Evolutionary conservation across 2,113 vertebrate species (phyloP).

Genomic region (Anguilla rostrata): DNA sequence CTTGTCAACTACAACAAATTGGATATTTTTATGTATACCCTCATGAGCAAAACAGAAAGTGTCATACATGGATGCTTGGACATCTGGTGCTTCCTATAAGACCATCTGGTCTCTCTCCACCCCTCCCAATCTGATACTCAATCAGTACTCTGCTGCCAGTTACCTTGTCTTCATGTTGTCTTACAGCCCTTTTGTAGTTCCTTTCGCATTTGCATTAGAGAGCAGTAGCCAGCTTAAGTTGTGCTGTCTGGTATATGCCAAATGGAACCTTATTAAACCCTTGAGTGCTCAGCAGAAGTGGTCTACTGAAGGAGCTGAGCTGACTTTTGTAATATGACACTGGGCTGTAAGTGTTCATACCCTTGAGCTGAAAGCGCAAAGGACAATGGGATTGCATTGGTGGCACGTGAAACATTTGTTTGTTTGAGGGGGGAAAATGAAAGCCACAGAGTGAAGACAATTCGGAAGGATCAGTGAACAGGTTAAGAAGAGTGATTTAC

Average conservation of each 20-base stretch:
- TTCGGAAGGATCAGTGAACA: not conserved
- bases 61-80: not conserved
- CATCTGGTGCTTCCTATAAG: not conserved
- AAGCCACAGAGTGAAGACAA: not conserved
- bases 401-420: not conserved
- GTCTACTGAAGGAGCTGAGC: not conserved
- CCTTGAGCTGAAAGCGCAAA: not conserved
- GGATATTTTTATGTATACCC: not conserved
- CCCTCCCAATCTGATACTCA: not conserved
- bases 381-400: not conserved
- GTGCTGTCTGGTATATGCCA: not conserved
- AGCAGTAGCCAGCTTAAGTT: not conserved
- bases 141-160: not conserved
- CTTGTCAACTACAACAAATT: not conserved
- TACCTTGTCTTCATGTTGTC: not conserved
- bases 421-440: not conserved
- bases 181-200: not conserved
- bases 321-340: not conserved
- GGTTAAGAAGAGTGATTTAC: not conserved
- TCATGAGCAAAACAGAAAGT: not conserved
- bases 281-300: not conserved
- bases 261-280: not conserved
- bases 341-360: not conserved
- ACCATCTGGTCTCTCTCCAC: not conserved
- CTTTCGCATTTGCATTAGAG: not conserved